Base-by-base conservation (phyloP, 2,113 vertebrate genomes). In the Sinocyclocheilus grahami region DNA sequence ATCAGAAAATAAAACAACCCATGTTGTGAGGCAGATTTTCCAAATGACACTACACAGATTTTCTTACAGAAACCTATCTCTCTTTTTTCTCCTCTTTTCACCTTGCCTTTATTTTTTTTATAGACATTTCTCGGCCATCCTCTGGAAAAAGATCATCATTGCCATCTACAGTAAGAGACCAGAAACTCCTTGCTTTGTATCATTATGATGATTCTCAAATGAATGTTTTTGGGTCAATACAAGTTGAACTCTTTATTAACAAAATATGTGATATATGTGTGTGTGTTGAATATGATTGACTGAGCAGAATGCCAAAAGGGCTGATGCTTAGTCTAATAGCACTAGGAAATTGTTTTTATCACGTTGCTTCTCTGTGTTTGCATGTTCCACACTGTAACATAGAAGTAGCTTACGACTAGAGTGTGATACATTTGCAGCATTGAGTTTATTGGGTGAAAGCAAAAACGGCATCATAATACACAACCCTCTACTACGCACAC, bases 111-210 rank as follows among this genome's bases (percentile, higher is more conserved):
- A 14, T 5, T 9, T 62, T 90, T 90, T 87, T 90, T 91, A 86
- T 89, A 94, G 94, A 86, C 79, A 30, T 82, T 37, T 87, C 90
- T 55, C 88, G 83, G 78, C 87, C 88, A 37, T 86, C 87, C 46
- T 75, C 85, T 42, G 55, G 22, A 37, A 92, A 93, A 75, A 89
- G 83, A 63, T 85, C 86, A 79, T 42, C 63, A 13, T 76, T 90
- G 24, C 89, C 89, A 2, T 90, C 94, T 83, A 92, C 39, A 8
- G 93, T 94, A 89, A 92, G 93, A 93, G 87, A 78, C 83, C 67
- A 74, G 20, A 72, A 42, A 42, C 86, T 80, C 60, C 16, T 14
- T 48, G 24, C 39, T 22, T 69, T 63, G 16, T 11, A 14, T 77
- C 67, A 20, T 22, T 16, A 20, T 33, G 0, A 78, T 78, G 33